Percentiles rank a stretch among this genome's conserved stretches.
Evolutionary conservation across 2,888 invertebrate species (phyloP).

Genomic region (Philereme transversata): DNA sequence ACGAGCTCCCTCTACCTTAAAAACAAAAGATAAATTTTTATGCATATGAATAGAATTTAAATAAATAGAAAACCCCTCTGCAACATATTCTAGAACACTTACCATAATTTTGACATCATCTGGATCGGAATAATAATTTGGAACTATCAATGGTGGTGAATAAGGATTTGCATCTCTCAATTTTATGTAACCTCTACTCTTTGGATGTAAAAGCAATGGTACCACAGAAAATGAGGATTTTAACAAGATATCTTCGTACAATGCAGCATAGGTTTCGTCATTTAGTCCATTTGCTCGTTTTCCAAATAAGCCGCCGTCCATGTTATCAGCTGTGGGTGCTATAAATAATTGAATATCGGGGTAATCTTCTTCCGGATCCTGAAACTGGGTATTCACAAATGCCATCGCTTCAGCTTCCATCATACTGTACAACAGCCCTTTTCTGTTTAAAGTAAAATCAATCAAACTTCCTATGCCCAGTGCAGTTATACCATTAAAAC

Average conservation of each 20-base stretch:
- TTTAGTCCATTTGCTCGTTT: constrained; percentile 87
- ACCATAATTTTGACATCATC: constrained; percentile 89
- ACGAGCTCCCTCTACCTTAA: constrained; percentile 89
- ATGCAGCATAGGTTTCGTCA: constrained; percentile 86
- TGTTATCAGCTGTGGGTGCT: constrained; percentile 89
- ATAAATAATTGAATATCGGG: constrained; percentile 92
- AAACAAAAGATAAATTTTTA: constrained; percentile 1
- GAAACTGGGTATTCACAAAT: constrained; percentile 89
- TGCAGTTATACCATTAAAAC: constrained; percentile 87
- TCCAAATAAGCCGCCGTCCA: constrained; percentile 91
- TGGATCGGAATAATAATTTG: constrained; percentile 92
- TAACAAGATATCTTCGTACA: constrained; percentile 88
- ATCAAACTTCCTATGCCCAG: constrained; percentile 85
- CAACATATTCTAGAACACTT: constrained; percentile 51
- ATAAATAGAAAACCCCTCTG: neutral
- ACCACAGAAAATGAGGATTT: constrained; percentile 87
- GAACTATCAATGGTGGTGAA: constrained; percentile 92
- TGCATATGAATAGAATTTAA: neutral
- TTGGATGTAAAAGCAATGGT: constrained; percentile 89
- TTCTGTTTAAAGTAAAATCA: constrained; percentile 84
- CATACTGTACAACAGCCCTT: constrained; percentile 89
- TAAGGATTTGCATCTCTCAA: constrained; percentile 88
- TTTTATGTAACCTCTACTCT: constrained; percentile 87
- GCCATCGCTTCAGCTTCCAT: constrained; percentile 92
- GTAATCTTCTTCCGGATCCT: constrained; percentile 86